Evolutionary conservation across 1,140 invertebrate genomes (phyloP).

Genomic region (Drosophila watanabei): DNA sequence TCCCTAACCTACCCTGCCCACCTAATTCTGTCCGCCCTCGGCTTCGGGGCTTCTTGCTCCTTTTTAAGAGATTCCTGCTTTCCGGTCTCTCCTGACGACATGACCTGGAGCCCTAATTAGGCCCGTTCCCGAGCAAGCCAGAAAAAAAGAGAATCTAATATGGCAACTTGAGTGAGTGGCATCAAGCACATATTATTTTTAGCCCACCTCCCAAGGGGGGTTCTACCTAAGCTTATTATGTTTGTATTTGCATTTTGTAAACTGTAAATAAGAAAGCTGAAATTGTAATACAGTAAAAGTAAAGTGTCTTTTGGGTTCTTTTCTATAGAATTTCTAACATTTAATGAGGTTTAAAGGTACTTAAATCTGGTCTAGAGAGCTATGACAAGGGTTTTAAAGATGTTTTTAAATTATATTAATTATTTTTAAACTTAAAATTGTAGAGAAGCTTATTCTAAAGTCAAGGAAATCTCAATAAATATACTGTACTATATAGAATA

Average conservation of each 20-base stretch:
- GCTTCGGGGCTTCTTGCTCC: constrained; percentile 13
- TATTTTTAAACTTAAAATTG: neutral
- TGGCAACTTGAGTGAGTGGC: constrained; percentile 22
- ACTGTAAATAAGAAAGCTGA: neutral
- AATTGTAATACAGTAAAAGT: neutral
- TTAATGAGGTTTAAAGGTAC: too few relatives aligned
- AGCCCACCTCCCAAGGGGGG: constrained; percentile 13
- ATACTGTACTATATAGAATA: too few relatives aligned
- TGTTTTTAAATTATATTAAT: neutral
- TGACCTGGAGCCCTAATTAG: constrained; percentile 63
- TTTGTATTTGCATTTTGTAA: constrained; percentile 8
- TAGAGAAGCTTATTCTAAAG: neutral
- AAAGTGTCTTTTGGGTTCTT: neutral
- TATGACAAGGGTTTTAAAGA: too few relatives aligned
- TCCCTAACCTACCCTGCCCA: neutral
- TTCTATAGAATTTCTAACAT: too few relatives aligned
- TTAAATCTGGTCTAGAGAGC: neutral
- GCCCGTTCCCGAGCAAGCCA: neutral
- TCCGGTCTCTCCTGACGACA: constrained; percentile 18
- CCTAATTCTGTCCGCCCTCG: constrained; percentile 37
- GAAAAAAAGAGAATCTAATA: constrained; percentile 26
- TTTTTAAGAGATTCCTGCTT: constrained; percentile 23
- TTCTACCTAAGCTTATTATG: constrained; percentile 21
- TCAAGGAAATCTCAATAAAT: too few relatives aligned
- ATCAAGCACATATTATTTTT: constrained; percentile 21